These are phyloP conservation scores for Azemiops feae DNA, from an alignment of 2,113 vertebrate genomes.

Conservation along the genomic window DNA sequence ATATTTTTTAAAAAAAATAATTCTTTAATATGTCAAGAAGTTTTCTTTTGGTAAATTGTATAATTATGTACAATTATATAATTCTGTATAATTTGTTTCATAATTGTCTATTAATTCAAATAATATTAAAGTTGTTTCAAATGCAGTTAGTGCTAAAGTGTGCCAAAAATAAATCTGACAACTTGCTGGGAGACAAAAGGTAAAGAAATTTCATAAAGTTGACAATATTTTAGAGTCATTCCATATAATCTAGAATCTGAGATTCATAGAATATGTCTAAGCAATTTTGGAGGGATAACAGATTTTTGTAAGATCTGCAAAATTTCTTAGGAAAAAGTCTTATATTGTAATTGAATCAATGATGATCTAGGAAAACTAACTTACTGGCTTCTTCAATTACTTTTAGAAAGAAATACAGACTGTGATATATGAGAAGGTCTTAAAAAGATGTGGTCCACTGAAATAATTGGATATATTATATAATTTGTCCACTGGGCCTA, in stretches of 20 bases:
- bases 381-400: not conserved
- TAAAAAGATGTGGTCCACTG: not conserved
- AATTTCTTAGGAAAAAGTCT: not conserved
- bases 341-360: not conserved
- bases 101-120: not conserved
- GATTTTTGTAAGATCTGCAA: not conserved
- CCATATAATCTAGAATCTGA: not conserved
- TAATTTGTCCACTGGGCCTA: not conserved
- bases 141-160: not conserved
- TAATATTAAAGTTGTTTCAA: not conserved
- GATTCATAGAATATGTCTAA: not conserved
- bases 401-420: not conserved
- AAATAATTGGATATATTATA: not conserved
- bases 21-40: conserved; percentile 28
- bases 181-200: not conserved
- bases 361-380: not conserved
- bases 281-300: not conserved
- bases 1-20: conserved; percentile 32
- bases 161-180: not conserved
- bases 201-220: not conserved
- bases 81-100: not conserved
- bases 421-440: not conserved
- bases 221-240: not conserved
- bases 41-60: conserved; percentile 21
- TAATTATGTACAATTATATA: not conserved